Conservation (phyloP, 2,888 invertebrate genomes). For the Pseudoips prasinana region DNA sequence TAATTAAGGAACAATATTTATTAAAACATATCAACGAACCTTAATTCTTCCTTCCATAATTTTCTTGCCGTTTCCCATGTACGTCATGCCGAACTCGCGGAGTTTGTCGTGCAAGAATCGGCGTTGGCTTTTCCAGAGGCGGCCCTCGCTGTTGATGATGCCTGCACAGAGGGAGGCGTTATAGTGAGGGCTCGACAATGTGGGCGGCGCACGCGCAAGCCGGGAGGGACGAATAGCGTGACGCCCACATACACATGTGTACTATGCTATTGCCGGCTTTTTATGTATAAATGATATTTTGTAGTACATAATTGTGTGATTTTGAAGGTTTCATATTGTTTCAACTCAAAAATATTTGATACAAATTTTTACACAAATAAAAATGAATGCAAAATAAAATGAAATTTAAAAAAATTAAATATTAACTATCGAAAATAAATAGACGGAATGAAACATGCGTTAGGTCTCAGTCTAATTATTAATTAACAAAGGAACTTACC, state of each 20-base stretch:
- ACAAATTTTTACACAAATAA: too few relatives aligned
- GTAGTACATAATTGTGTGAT: not conserved
- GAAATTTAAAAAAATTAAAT: too few relatives aligned
- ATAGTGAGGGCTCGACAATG: slow-evolving; percentile 42
- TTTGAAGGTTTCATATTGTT: too few relatives aligned
- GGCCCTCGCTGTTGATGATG: slow-evolving; percentile 93
- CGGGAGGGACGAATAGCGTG: slow-evolving; percentile 44
- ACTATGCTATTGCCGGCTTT: slow-evolving; percentile 19
- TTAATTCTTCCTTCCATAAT: slow-evolving; percentile 93
- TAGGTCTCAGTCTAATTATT: too few relatives aligned
- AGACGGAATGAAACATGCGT: too few relatives aligned
- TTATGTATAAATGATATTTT: too few relatives aligned
- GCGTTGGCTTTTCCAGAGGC: slow-evolving; percentile 94
- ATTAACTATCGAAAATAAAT: too few relatives aligned
- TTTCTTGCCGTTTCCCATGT: slow-evolving; percentile 89
- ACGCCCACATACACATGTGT: slow-evolving; percentile 58
- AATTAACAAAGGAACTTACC: slow-evolving; percentile 84
- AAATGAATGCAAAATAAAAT: too few relatives aligned
- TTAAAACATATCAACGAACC: slow-evolving; percentile 73
- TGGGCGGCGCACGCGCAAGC: slow-evolving; percentile 58
- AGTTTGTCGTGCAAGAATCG: slow-evolving; percentile 93
- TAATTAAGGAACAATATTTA: not conserved
- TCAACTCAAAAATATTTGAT: too few relatives aligned
- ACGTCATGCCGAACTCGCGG: slow-evolving; percentile 93
- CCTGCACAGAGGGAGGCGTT: slow-evolving; percentile 83